Evolutionary conservation across 2,888 invertebrate species (phyloP), one percentile per base, ranked within the genome.

Genomic region (Acanthoscelides obtectus): DNA sequence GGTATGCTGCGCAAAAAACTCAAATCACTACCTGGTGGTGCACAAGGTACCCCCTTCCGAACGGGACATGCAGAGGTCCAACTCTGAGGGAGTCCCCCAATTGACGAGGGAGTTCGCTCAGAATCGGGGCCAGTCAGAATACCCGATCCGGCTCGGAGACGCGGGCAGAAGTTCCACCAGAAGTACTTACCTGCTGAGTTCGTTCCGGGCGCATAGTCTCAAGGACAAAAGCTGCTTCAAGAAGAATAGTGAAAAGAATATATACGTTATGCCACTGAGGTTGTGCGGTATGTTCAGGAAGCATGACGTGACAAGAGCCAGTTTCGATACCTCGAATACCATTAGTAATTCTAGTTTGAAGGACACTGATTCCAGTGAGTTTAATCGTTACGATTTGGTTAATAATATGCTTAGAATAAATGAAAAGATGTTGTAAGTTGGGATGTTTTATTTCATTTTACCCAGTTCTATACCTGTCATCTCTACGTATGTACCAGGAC

Each of bases 271-370:
- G 45, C 45, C 45, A 12, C 5, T 45, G 1, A 45, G 45, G 17
- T 45, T 45, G 5, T 45, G 45, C 45, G 45, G 45, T 1, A 45
- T 45, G 45, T 64, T 22, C 0, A n/a, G 70, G 12, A 72, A 70
- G 27, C 70, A 20, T 3, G 68, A 27, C 2, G 69, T 67, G 4
- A 68, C n/a, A 20, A 63, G 66, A 19, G 66, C 66, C 22, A 66
- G 22, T 66, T 66, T 66, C 20, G 66, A 66, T 20, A 20, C 22
- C 66, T 20, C 22, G 21, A 86, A 86, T 76, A 87, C 90, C 73
- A 92, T 93, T 79, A 93, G 92, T 82, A 93, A 93, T 85, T 92
- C 92, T 72, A 93, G 92, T 80, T 87, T 93, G n/a, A 90, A 91
- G 70, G 92, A 93, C 81, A 86, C 91, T 75, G 92, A 92, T 78